phyloP scores from a whole-genome alignment of 2,888 invertebrate genomes.

The Choreutis nemorana region DNA sequence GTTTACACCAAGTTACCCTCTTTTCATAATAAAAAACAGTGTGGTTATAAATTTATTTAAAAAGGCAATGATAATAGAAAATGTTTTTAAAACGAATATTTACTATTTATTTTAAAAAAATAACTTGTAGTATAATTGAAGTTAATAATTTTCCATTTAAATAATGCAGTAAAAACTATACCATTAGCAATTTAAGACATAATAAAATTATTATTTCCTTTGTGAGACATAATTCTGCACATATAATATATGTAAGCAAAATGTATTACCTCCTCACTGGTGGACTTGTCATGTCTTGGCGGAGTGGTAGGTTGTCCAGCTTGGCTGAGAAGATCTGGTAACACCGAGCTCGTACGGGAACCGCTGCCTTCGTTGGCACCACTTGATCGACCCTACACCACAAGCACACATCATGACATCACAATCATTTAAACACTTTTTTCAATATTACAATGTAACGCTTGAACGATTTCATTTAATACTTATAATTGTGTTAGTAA shows the following conservation, averaged over 20 bases:
- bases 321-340: constrained; percentile 95
- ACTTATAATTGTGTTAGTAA: not conserved
- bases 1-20: too few species aligned
- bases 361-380: constrained; percentile 68
- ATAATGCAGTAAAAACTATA: too few species aligned
- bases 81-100: too few species aligned
- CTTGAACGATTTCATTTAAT: not conserved
- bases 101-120: too few species aligned
- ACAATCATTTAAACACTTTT: not conserved
- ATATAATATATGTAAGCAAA: constrained; percentile 10
- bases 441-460: not conserved
- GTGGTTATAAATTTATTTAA: too few species aligned
- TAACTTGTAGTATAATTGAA: too few species aligned
- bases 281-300: constrained; percentile 89
- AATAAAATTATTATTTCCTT: too few species aligned
- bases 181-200: too few species aligned
- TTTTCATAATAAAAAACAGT: too few species aligned
- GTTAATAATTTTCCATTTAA: too few species aligned
- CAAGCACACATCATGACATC: constrained; percentile 7
- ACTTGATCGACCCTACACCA: constrained; percentile 43
- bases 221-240: too few species aligned
- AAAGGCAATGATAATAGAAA: too few species aligned
- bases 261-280: constrained; percentile 90
- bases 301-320: constrained; percentile 86
- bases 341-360: constrained; percentile 88